Conservation (phyloP, 1,140 invertebrate species). For the Dinoponera quadriceps region DNA sequence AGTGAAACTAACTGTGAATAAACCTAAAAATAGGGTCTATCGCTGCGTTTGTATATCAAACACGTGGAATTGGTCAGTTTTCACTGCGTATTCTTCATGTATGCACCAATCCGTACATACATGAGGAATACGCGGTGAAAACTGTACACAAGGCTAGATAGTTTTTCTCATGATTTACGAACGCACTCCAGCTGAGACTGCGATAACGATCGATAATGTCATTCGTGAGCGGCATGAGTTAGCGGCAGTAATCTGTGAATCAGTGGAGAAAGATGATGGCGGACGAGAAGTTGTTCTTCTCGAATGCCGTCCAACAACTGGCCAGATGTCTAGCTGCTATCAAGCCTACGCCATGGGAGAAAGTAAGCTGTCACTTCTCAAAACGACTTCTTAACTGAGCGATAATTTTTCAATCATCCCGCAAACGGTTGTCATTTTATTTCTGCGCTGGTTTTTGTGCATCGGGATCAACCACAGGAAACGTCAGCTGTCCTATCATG, state of each 20-base stretch:
- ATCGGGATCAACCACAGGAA: conserved; percentile 20
- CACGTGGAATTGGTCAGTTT: too few relatives aligned
- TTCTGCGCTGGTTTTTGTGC: not conserved
- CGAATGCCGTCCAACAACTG: conserved; percentile 94
- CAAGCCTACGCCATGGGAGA: conserved; percentile 95
- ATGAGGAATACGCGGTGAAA: too few relatives aligned
- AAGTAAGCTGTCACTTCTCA: conserved; percentile 87
- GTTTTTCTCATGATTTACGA: not conserved
- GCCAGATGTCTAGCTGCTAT: conserved; percentile 94
- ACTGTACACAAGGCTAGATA: not conserved
- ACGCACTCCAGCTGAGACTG: not conserved
- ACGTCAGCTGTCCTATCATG: conserved; percentile 65
- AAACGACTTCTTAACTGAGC: not conserved
- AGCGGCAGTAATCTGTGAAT: not conserved
- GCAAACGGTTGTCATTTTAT: not conserved
- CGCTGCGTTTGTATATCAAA: too few relatives aligned
- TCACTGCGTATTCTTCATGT: too few relatives aligned
- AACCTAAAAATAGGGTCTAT: too few relatives aligned
- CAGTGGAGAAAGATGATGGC: conserved; percentile 82
- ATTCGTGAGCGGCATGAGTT: not conserved
- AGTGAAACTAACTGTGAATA: too few relatives aligned
- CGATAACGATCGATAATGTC: not conserved
- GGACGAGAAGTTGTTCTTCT: conserved; percentile 93
- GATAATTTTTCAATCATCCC: not conserved
- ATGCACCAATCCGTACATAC: too few relatives aligned